Evolutionary conservation across 2,797 vertebrate genomes (phyloP), one percentile per base, ranked within the genome.

Genomic region (Phrynocephalus forsythii): DNA sequence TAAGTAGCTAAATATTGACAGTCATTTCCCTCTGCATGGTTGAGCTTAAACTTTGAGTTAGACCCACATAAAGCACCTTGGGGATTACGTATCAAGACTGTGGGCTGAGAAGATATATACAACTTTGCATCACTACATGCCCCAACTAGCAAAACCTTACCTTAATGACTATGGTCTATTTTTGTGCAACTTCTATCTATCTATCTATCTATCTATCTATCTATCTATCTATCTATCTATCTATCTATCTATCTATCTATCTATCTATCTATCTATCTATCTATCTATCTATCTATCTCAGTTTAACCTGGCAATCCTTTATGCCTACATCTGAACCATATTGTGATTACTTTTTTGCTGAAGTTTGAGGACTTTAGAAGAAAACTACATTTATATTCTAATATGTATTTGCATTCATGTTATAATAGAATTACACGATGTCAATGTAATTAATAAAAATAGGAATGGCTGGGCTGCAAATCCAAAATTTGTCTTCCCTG

Each of bases 391-490:
- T 6, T 73, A 26, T 38, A 84, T 38, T 28, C 16, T 13, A 48
- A 13, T 38, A 78, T 52, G 60, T 30, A 76, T 81, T 50, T 52
- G 50, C 38, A 81, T 81, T 0, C 60, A 6, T 18, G 18, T 33
- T 52, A 0, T 5, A 0, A 1, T 0, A 28, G 87, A 82, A 56
- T 52, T 1, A 38, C 88, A 8, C 2, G 79, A 0, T 24, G 0
- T 7, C 50, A 69, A 73, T 6, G 83, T 79, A 72, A 78, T 86
- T 72, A 79, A 83, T 38, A 67, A 72, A 76, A 30, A 0, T 0
- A 78, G 82, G 11, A 3, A 66, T 2, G 22, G 52, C 24, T 84
- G 84, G 66, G 4, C 85, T 72, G 13, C 22, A 0, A 18, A 0
- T 0, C 1, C 0, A 38, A 72, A 72, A 63, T 24, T 38, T 9